Base-by-base conservation (phyloP, 2,888 invertebrate species). In the Branchellion lobata region DNA sequence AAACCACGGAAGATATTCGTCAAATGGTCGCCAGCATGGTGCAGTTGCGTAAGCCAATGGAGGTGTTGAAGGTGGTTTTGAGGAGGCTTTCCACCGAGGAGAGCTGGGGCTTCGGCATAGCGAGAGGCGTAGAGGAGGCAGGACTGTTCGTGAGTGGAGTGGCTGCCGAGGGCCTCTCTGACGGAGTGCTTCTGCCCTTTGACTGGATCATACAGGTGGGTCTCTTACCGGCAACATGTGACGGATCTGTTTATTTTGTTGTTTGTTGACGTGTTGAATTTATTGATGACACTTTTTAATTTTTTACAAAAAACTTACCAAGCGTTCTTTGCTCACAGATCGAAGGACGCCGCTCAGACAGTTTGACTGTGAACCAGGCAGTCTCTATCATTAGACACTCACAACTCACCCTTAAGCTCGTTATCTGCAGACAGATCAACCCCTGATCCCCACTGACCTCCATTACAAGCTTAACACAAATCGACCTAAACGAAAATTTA, bases 191-290 rank as follows among this genome's bases (percentile, higher is more conserved):
- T 18, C 18, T 57, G 14, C 3, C 57, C 21, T 77, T 57, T 36
- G 77, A 77, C 77, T 57, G 57, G 57, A 27, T 77, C 24, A 33
- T 77, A 3, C 77, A 77, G 65, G 77, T 77, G n/a, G n/a, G n/a
- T n/a, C n/a, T n/a, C n/a, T n/a, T n/a, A n/a, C n/a, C n/a, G n/a
- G n/a, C n/a, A n/a, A n/a, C n/a, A n/a, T n/a, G n/a, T n/a, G n/a
- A n/a, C n/a, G n/a, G n/a, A n/a, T n/a, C n/a, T n/a, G n/a, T n/a
- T n/a, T n/a, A n/a, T n/a, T n/a, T n/a, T n/a, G n/a, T n/a, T n/a
- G n/a, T n/a, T n/a, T n/a, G n/a, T n/a, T n/a, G n/a, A n/a, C n/a
- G n/a, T n/a, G n/a, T n/a, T n/a, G n/a, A n/a, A n/a, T n/a, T n/a
- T n/a, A n/a, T n/a, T n/a, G n/a, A n/a, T n/a, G n/a, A n/a, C n/a